Evolutionary conservation across 2,113 vertebrate species (phyloP).

Genomic region (Cacatua alba): DNA sequence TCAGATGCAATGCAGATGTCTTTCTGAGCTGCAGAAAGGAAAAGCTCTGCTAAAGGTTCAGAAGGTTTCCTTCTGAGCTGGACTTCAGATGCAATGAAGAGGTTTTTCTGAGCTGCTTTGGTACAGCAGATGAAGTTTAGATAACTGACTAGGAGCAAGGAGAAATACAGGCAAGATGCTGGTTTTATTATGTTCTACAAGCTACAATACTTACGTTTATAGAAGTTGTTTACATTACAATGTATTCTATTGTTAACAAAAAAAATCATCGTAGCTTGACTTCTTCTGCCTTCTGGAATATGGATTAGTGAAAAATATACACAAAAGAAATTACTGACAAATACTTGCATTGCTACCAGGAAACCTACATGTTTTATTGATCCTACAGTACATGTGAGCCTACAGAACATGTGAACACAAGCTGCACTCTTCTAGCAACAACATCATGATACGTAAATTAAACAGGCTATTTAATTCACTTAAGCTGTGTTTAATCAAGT

Average conservation of each 20-base stretch:
- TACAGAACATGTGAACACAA: neutral
- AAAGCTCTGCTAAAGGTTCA: too few relatives aligned
- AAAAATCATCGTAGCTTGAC: neutral
- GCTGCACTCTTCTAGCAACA: neutral
- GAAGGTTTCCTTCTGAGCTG: neutral
- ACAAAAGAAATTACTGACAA: neutral
- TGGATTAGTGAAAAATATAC: neutral
- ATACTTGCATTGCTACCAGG: neutral
- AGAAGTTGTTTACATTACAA: neutral
- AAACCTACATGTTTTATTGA: neutral
- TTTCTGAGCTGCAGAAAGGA: neutral
- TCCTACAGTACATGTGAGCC: neutral
- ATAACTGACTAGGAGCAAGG: neutral
- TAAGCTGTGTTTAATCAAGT: neutral
- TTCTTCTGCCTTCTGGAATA: neutral
- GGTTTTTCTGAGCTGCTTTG: neutral
- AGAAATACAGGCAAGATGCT: neutral
- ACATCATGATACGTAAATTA: neutral
- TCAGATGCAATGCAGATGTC: neutral
- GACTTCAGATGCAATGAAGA: neutral
- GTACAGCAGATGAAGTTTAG: neutral
- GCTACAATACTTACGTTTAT: neutral
- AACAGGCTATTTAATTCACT: neutral
- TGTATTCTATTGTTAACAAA: neutral
- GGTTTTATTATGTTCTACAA: neutral